Conservation (phyloP, 1,140 invertebrate genomes). For the Paralvinella palmiformis region DNA sequence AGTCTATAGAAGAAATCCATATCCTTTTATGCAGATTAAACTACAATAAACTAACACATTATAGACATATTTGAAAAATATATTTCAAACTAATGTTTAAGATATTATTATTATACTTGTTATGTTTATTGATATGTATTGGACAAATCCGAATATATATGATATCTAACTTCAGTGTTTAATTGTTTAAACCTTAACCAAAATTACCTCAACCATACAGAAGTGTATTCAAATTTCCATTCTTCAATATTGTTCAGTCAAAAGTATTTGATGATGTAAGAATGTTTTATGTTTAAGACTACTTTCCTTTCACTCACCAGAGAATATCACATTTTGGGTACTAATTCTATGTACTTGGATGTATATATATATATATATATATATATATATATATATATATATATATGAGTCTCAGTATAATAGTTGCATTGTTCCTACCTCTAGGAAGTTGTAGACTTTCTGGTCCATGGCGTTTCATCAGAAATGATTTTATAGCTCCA, state of each 20-base stretch:
- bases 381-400: too few relatives aligned
- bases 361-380: too few relatives aligned
- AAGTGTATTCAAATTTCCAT: slow-evolving; percentile 59
- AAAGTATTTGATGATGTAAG: slow-evolving; percentile 64
- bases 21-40: background rate
- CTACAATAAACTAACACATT: background rate
- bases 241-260: slow-evolving; percentile 69
- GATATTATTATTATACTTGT: background rate
- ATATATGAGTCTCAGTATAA: too few relatives aligned
- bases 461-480: too few relatives aligned
- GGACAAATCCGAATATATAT: background rate
- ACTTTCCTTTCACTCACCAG: too few relatives aligned
- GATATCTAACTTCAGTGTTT: background rate
- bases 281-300: slow-evolving; percentile 21
- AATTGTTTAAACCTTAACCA: background rate
- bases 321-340: too few relatives aligned
- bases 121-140: background rate
- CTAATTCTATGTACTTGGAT: too few relatives aligned
- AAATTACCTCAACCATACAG: slow-evolving; percentile 52
- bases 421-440: background rate
- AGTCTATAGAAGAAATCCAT: slow-evolving; percentile 5
- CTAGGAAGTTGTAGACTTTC: too few relatives aligned
- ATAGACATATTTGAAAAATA: background rate
- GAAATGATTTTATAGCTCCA: too few relatives aligned
- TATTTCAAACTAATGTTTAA: background rate